phyloP scores from a whole-genome alignment of 2,888 invertebrate genomes.

The Meandrusa payeni region DNA sequence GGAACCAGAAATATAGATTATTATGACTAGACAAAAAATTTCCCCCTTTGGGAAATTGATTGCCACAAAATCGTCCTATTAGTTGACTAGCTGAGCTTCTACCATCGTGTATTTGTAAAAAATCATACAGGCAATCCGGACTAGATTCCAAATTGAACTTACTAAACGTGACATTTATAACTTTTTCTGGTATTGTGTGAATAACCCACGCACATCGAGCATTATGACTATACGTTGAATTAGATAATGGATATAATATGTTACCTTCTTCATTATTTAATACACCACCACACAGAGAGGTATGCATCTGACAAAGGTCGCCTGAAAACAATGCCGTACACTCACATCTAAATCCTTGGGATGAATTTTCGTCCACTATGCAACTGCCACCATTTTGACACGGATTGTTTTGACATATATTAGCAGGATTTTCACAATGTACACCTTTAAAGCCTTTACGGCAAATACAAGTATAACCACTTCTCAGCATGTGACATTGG shows the following conservation, averaged over 20 bases:
- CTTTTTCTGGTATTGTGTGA: conserved; percentile 82
- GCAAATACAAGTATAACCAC: conserved; percentile 81
- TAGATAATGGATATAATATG: conserved; percentile 83
- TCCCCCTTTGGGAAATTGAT: conserved; percentile 84
- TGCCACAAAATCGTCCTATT: conserved; percentile 91
- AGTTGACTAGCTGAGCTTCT: conserved; percentile 84
- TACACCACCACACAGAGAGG: conserved; percentile 65
- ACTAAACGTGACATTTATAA: conserved; percentile 90
- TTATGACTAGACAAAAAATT: conserved; percentile 89
- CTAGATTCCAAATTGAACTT: conserved; percentile 86
- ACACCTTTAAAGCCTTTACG: conserved; percentile 80
- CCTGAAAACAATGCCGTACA: conserved; percentile 86
- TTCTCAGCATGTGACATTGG: conserved; percentile 71
- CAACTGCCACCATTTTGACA: conserved; percentile 93
- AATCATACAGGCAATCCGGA: conserved; percentile 86
- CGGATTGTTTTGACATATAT: conserved; percentile 86
- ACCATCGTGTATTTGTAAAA: conserved; percentile 92
- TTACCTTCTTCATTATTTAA: conserved; percentile 77
- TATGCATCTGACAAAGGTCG: conserved; percentile 80
- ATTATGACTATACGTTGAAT: conserved; percentile 80
- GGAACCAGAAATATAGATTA: conserved; percentile 89
- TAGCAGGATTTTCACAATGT: conserved; percentile 80
- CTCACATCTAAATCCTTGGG: conserved; percentile 77
- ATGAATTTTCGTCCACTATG: conserved; percentile 42
- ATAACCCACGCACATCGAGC: conserved; percentile 92